These are phyloP conservation scores for Sebastes dallii DNA, from an alignment of 2,797 vertebrate species.

Conservation along the genomic window DNA sequence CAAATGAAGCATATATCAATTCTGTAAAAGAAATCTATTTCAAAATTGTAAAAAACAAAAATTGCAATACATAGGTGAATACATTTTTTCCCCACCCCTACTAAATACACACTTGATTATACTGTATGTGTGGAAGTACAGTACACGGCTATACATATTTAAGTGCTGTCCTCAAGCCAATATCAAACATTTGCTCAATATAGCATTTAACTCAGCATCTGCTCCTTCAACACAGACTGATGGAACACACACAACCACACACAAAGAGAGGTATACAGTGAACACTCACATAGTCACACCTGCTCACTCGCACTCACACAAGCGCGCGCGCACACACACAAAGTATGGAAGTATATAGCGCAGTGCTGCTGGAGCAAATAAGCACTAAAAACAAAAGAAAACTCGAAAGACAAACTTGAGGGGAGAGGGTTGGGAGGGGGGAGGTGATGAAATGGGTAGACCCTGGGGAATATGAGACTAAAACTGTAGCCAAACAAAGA, in stretches of 20 bases:
- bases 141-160: not conserved
- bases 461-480: conserved; percentile 31
- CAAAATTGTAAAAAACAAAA: too few relatives aligned
- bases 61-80: too few relatives aligned
- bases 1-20: too few relatives aligned
- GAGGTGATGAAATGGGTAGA: conserved; percentile 13
- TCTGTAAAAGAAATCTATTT: too few relatives aligned
- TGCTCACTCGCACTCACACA: not conserved
- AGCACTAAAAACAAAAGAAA: conserved; percentile 16
- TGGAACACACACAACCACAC: not conserved
- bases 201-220: conserved; percentile 54
- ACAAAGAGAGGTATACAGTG: not conserved
- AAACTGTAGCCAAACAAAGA: conserved; percentile 43
- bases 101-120: not conserved
- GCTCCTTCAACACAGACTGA: conserved; percentile 29
- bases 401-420: not conserved
- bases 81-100: too few relatives aligned
- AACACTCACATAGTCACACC: not conserved
- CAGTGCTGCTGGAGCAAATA: conserved; percentile 17
- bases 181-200: conserved; percentile 58
- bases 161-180: conserved; percentile 24
- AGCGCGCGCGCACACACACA: not conserved
- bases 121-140: not conserved
- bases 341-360: not conserved
- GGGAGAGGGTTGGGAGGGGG: not conserved